Evolutionary conservation across 2,113 vertebrate species (phyloP).

Genomic region (Silurus asotus): DNA sequence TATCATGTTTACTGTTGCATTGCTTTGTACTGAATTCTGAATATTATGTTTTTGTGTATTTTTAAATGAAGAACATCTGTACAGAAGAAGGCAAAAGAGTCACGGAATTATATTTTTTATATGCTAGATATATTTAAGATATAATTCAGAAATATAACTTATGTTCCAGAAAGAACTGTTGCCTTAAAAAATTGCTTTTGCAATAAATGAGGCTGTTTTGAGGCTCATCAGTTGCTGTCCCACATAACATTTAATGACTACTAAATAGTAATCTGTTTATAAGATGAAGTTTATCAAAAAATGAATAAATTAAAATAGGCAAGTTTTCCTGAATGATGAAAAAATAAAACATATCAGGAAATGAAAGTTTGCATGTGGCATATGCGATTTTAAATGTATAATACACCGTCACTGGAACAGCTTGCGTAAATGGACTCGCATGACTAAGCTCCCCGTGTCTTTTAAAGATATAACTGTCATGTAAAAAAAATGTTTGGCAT

Average conservation of each 20-base stretch:
- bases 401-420: not conserved
- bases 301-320: too few species aligned
- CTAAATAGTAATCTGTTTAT: not conserved
- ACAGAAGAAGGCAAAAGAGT: not conserved
- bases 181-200: not conserved
- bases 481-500: not conserved
- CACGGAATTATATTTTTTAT: not conserved
- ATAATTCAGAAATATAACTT: not conserved
- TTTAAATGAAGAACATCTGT: not conserved
- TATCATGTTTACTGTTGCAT: slow-evolving; percentile 1
- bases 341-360: not conserved
- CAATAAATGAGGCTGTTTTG: not conserved
- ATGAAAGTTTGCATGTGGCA: not conserved
- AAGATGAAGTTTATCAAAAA: not conserved
- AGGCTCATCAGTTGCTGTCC: not conserved
- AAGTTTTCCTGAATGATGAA: not conserved
- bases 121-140: not conserved
- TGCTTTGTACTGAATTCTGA: not conserved
- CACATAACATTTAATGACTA: not conserved
- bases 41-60: not conserved
- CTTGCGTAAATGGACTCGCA: not conserved
- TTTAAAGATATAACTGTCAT: not conserved
- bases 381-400: not conserved
- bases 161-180: not conserved
- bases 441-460: not conserved